Evolutionary conservation across 2,797 vertebrate genomes (phyloP).

Genomic region (Argyrosomus regius): DNA sequence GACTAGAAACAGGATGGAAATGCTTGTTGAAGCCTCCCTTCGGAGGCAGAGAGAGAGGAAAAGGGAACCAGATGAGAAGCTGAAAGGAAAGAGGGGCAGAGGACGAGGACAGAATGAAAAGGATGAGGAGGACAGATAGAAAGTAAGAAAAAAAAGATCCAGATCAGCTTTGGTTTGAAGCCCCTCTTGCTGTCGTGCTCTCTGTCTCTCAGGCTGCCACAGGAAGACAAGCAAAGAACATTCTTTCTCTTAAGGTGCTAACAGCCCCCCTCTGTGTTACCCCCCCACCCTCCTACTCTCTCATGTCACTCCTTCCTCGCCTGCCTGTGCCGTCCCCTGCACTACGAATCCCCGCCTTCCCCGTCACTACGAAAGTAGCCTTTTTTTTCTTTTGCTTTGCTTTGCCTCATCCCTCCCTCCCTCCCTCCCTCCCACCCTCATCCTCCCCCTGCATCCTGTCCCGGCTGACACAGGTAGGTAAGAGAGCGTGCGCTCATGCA

Average conservation of each 20-base stretch:
- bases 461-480: conserved; percentile 77
- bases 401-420: conserved; percentile 21
- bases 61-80: conserved; percentile 73
- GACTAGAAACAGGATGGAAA: conserved; percentile 75
- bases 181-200: conserved; percentile 51
- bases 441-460: conserved; percentile 67
- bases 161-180: conserved; percentile 41
- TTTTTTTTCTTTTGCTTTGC: not conserved
- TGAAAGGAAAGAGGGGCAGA: conserved; percentile 43
- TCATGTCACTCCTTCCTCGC: conserved; percentile 62
- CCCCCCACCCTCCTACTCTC: conserved; percentile 55
- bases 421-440: not conserved
- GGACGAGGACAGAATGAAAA: conserved; percentile 44
- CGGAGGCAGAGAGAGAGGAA: conserved; percentile 51
- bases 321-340: conserved; percentile 53
- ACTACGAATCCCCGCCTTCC: conserved; percentile 72
- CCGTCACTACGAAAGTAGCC: conserved; percentile 41
- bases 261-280: conserved; percentile 69
- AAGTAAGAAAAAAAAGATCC: conserved; percentile 18
- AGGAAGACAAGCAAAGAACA: conserved; percentile 80
- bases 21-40: conserved; percentile 50
- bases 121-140: conserved; percentile 41
- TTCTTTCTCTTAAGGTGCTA: conserved; percentile 81
- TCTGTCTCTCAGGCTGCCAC: conserved; percentile 67
- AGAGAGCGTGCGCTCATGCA: conserved; percentile 56